These are phyloP conservation scores for Piprites chloris DNA, from an alignment of 2,113 vertebrate species.

Conservation along the genomic window DNA sequence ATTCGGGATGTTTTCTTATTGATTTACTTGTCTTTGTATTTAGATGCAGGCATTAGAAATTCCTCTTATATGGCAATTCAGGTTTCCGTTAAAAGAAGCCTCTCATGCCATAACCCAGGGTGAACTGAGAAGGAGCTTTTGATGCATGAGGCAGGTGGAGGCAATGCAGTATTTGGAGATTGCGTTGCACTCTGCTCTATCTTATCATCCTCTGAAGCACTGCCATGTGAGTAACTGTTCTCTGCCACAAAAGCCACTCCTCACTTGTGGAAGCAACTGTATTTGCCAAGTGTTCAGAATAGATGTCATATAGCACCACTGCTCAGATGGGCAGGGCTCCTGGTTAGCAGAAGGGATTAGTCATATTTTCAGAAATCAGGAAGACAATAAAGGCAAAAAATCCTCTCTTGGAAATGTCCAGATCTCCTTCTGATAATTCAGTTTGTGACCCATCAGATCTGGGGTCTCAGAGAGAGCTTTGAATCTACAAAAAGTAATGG, in stretches of 20 bases:
- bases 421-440: background rate
- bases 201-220: background rate
- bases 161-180: slow-evolving; percentile 16
- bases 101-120: background rate
- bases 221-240: background rate
- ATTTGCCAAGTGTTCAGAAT: background rate
- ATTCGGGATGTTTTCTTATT: slow-evolving; percentile 28
- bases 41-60: slow-evolving; percentile 36
- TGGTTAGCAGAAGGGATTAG: background rate
- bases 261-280: background rate
- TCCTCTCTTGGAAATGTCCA: background rate
- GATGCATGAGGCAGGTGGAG: background rate
- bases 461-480: background rate
- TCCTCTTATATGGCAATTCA: background rate
- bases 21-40: slow-evolving; percentile 46
- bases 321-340: background rate
- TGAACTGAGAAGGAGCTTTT: background rate
- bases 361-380: fast-evolving
- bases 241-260: background rate
- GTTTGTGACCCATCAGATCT: background rate
- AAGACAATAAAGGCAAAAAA: background rate
- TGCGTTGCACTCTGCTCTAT: background rate
- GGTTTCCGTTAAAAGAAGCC: slow-evolving; percentile 24
- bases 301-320: background rate
- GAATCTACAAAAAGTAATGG: background rate